phyloP scores from a whole-genome alignment of 1,140 invertebrate genomes.

The Cylas formicarius region DNA sequence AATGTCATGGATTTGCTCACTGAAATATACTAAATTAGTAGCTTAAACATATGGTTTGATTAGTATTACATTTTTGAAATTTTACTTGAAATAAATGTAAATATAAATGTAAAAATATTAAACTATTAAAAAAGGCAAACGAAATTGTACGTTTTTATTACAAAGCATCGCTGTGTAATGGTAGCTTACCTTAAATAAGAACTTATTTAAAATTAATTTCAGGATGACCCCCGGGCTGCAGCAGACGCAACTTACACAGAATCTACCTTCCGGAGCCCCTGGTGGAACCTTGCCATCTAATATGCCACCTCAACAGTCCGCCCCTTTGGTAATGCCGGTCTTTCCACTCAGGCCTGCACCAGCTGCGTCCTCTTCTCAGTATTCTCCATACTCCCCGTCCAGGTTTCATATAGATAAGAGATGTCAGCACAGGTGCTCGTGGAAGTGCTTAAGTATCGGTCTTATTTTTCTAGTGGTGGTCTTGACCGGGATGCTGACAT shows the following conservation, averaged over 20 bases:
- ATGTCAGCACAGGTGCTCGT: constrained; percentile 85
- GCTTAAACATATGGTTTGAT: no score
- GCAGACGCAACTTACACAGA: constrained; percentile 41
- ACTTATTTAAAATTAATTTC: no score
- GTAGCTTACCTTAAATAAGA: no score
- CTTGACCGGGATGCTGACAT: constrained; percentile 83
- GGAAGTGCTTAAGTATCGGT: constrained; percentile 88
- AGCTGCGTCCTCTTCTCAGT: constrained; percentile 63
- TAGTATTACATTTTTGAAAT: no score
- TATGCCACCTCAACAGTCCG: constrained; percentile 43
- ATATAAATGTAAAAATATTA: no score
- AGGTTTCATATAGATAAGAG: constrained; percentile 90
- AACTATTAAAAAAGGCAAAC: no score
- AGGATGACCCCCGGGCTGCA: constrained; percentile 48
- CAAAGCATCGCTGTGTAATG: no score
- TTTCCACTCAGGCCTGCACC: constrained; percentile 65
- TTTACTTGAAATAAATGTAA: no score
- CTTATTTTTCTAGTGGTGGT: constrained; percentile 82
- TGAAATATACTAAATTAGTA: no score
- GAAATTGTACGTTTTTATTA: no score
- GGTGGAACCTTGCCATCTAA: constrained; percentile 39
- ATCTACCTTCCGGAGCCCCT: constrained; percentile 32
- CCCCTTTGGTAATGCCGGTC: constrained; percentile 70
- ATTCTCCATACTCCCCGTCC: constrained; percentile 78
- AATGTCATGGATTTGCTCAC: no score